A percentile compares a stretch with the other conserved stretches of the same genome.
Evolutionary conservation across 2,888 invertebrate species (phyloP).

Genomic region (Sesamia inferens): DNA sequence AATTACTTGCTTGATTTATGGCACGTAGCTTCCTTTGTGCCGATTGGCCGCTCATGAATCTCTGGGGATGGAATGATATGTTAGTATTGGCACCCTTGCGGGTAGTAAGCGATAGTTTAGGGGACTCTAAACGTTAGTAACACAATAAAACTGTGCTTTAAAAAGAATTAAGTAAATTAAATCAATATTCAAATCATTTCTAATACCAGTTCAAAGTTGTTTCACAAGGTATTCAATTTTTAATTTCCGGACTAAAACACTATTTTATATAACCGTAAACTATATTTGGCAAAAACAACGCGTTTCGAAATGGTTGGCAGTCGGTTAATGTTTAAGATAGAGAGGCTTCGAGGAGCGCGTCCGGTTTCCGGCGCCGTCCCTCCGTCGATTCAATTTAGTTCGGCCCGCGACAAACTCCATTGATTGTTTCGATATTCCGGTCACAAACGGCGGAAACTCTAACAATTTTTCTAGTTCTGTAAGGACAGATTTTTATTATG

Average conservation of each 20-base stretch:
- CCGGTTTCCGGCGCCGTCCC: constrained; percentile 84
- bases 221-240: constrained; percentile 28
- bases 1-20: constrained; percentile 54
- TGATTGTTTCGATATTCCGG: constrained; percentile 89
- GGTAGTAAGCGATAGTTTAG: constrained; percentile 37
- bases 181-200: neutral
- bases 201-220: constrained; percentile 13
- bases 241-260: constrained; percentile 51
- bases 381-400: constrained; percentile 85
- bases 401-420: constrained; percentile 84
- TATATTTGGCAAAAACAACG: constrained; percentile 55
- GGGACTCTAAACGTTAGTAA: neutral
- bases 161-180: neutral
- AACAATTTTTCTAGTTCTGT: constrained; percentile 66
- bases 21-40: constrained; percentile 39
- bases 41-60: constrained; percentile 47
- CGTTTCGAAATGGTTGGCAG: constrained; percentile 58
- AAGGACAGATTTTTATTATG: constrained; percentile 65
- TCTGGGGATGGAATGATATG: constrained; percentile 38
- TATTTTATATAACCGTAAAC: constrained; percentile 51
- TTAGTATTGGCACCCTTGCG: constrained; percentile 43
- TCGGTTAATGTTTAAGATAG: constrained; percentile 76
- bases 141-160: neutral
- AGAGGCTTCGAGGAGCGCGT: constrained; percentile 77
- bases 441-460: constrained; percentile 78